These are phyloP conservation scores for Sternotherus odoratus DNA, from an alignment of 2,797 vertebrate species.

Conservation along the genomic window DNA sequence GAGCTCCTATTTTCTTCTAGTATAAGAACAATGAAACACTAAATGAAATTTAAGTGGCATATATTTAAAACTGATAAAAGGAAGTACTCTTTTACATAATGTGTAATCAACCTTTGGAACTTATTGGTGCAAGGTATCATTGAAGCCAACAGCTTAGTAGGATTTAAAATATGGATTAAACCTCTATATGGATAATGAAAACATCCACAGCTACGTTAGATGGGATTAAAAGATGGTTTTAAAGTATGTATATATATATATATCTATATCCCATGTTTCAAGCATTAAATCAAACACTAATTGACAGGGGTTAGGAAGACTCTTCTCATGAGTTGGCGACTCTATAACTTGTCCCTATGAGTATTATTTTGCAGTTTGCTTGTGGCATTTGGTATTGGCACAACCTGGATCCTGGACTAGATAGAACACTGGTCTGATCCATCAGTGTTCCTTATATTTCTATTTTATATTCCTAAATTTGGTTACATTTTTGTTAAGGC, in stretches of 20 bases:
- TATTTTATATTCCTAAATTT: constrained; percentile 31
- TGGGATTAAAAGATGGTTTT: neutral
- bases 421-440: neutral
- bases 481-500: constrained; percentile 55
- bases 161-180: neutral
- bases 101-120: neutral
- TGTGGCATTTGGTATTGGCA: neutral
- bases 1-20: neutral
- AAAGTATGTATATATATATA: neutral
- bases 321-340: neutral
- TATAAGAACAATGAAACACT: neutral
- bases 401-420: neutral
- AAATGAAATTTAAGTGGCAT: neutral
- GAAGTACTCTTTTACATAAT: neutral
- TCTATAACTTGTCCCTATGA: neutral
- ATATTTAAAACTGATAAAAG: neutral
- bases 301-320: neutral
- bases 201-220: neutral
- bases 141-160: neutral
- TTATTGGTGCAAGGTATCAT: neutral
- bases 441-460: neutral
- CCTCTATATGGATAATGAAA: neutral
- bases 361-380: neutral
- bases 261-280: neutral
- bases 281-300: fast-evolving